phyloP scores from a whole-genome alignment of 1,140 invertebrate genomes.

The Anthonomus grandis region DNA sequence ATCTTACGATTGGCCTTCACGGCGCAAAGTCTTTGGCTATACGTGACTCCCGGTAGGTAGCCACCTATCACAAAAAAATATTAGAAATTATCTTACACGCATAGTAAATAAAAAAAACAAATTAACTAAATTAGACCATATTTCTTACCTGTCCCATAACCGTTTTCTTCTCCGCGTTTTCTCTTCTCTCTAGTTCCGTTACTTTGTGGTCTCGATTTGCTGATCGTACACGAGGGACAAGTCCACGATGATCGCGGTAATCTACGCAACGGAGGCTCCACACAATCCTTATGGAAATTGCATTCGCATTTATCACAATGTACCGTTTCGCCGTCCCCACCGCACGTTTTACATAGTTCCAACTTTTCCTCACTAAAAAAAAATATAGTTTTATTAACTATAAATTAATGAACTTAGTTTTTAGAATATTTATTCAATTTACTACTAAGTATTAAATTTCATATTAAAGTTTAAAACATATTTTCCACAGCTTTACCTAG shows the following conservation, averaged over 20 bases:
- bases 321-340: slow-evolving; percentile 55
- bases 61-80: slow-evolving; percentile 12
- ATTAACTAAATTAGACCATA: slow-evolving; percentile 1
- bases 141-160: slow-evolving; percentile 28
- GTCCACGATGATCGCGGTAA: slow-evolving; percentile 60
- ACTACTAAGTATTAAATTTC: no score
- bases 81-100: background rate
- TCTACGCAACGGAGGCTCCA: slow-evolving; percentile 57
- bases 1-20: slow-evolving; percentile 55
- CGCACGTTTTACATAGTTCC: slow-evolving; percentile 52
- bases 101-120: slow-evolving; percentile 6
- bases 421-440: no score
- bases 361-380: slow-evolving; percentile 31
- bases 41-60: slow-evolving; percentile 21
- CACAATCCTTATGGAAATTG: slow-evolving; percentile 58
- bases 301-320: slow-evolving; percentile 57
- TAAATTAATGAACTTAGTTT: no score
- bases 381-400: no score
- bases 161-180: slow-evolving; percentile 4
- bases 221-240: slow-evolving; percentile 53
- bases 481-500: no score
- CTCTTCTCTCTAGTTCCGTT: background rate
- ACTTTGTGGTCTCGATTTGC: background rate
- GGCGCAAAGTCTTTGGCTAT: slow-evolving; percentile 48
- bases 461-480: no score